Evolutionary conservation across 1,140 invertebrate genomes (phyloP).

Genomic region (Sinonovacula constricta): DNA sequence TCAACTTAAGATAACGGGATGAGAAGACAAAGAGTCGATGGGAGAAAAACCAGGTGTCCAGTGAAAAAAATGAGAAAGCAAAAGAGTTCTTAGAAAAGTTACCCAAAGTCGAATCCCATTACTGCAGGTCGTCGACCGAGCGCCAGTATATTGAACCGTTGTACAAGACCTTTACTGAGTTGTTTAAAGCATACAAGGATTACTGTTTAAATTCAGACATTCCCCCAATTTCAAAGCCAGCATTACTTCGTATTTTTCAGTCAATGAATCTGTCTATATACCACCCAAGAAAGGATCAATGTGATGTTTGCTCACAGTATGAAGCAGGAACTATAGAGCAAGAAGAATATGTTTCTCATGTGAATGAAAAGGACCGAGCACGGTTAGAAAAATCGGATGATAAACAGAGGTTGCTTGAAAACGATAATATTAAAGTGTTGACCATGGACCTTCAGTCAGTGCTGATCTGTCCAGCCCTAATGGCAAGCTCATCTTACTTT

Average conservation of each 20-base stretch:
- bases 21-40: no score
- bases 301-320: background rate
- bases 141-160: background rate
- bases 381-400: background rate
- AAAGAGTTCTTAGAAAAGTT: background rate
- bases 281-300: slow-evolving; percentile 2
- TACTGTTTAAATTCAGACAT: background rate
- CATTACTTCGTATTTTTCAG: slow-evolving; percentile 13
- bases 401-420: background rate
- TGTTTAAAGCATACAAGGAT: slow-evolving; percentile 24
- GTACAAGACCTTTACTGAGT: background rate
- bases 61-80: no score
- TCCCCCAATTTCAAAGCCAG: background rate
- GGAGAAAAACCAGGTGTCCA: no score
- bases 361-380: background rate
- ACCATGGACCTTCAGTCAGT: slow-evolving; percentile 5
- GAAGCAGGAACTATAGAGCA: background rate
- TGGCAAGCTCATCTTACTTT: slow-evolving; percentile 3
- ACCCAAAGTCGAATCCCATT: slow-evolving; percentile 12
- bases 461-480: background rate
- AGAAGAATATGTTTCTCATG: background rate
- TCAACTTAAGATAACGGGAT: no score
- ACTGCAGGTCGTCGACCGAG: background rate
- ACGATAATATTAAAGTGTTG: background rate
- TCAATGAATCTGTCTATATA: background rate